Base-by-base conservation (phyloP, 2,797 vertebrate genomes). In the Silurus aristotelis region DNA sequence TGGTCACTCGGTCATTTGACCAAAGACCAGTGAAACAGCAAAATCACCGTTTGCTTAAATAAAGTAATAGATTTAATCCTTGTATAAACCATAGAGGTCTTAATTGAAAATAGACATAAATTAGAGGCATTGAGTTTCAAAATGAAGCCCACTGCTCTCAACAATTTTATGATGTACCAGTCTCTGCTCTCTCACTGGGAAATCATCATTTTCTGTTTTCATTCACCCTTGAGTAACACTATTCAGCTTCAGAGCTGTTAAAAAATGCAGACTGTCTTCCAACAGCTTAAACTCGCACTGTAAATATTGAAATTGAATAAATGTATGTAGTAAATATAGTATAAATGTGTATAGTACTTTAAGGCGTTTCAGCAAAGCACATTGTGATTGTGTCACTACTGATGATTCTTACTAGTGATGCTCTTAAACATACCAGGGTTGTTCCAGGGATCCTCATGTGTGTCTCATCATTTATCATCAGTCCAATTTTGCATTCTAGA, bases 1-100 rank as follows among this genome's bases (percentile, higher is more conserved):
- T 60, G 38, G 38, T 38, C 31, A 52, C 48, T 80, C 85, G 78
- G 80, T 82, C 71, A 66, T 75, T 67, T 86, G 82, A 83, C 27
- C 31, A 0, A 60, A 68, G 72, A 48, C 73, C 67, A 71, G 75
- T 66, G 64, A 82, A 68, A 22, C 27, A 61, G 66, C 61, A 61
- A 63, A 61, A 79, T 22, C 20, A n/a, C 20, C n/a, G 19, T 1
- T 43, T 15, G 19, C 12, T 79, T 46, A 22, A 63, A 61, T n/a
- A n/a, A 0, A 25, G 43, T n/a, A 61, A 38, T 13, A 76, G 79
- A 81, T 46, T 38, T 38, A 38, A 60, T 38, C 17, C 9, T 1
- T 20, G 22, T 52, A 60, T 38, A 27, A 12, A 78, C 14, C 1
- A n/a, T 56, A 56, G 27, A 55, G 25, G n/a, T 20, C 15, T 58